Percentiles rank a stretch among this genome's conserved stretches.
phyloP scores from a whole-genome alignment of 2,888 invertebrate species.

The Tipula vernalis region DNA sequence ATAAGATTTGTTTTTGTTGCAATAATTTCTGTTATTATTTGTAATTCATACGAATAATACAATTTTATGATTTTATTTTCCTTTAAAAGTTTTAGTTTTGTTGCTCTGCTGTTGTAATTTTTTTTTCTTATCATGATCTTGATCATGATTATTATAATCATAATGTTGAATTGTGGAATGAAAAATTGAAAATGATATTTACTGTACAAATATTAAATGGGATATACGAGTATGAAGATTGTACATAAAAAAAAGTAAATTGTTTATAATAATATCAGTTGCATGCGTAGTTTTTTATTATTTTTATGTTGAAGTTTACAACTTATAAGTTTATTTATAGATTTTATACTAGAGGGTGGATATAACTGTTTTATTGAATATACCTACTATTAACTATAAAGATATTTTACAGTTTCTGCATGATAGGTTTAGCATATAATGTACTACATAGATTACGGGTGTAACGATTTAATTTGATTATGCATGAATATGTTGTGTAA shows the following conservation, averaged over 20 bases:
- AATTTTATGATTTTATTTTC: background rate
- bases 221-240: background rate
- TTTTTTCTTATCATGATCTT: background rate
- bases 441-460: background rate
- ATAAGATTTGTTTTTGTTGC: background rate
- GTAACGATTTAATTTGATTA: background rate
- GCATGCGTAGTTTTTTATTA: background rate
- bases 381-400: background rate
- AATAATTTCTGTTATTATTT: background rate
- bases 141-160: conserved; percentile 4
- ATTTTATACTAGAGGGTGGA: background rate
- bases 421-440: background rate
- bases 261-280: background rate
- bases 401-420: background rate
- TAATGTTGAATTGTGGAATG: background rate
- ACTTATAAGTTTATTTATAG: background rate
- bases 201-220: conserved; percentile 4
- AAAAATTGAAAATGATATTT: conserved; percentile 4
- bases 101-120: background rate
- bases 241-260: background rate
- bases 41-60: background rate
- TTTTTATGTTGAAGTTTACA: background rate
- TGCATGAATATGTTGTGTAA: background rate
- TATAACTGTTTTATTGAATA: background rate
- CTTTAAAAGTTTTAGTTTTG: background rate